phyloP scores from a whole-genome alignment of 2,797 vertebrate genomes.

The Xyrichtys novacula region DNA sequence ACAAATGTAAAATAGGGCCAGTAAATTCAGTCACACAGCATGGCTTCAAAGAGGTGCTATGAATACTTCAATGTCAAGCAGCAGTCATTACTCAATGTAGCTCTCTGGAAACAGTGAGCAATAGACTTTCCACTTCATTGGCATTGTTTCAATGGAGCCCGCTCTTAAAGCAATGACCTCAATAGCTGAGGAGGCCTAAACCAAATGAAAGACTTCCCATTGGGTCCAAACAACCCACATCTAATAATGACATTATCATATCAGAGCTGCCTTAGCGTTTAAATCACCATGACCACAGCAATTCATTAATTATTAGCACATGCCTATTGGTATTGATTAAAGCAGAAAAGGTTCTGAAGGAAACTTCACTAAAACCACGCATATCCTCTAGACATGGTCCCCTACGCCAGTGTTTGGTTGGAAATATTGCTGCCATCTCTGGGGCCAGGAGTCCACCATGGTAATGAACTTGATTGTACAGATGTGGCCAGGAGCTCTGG shows the following conservation, averaged over 20 bases:
- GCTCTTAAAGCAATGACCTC: conserved; percentile 58
- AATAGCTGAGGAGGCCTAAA: conserved; percentile 42
- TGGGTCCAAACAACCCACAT: conserved; percentile 65
- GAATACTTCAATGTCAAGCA: not conserved
- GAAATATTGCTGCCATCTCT: conserved; percentile 36
- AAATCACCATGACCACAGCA: conserved; percentile 53
- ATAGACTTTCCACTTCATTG: conserved; percentile 7
- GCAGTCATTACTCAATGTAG: conserved; percentile 3
- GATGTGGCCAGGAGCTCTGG: conserved; percentile 58
- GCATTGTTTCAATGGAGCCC: conserved; percentile 22
- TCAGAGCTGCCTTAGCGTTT: conserved; percentile 45
- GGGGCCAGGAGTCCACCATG: conserved; percentile 52
- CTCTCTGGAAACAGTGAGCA: conserved; percentile 30
- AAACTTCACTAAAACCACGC: conserved; percentile 50
- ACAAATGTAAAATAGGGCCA: conserved; percentile 9
- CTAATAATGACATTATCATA: conserved; percentile 68
- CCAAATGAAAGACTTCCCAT: conserved; percentile 62
- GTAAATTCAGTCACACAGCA: conserved; percentile 15
- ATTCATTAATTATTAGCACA: conserved; percentile 70
- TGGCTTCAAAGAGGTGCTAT: not conserved
- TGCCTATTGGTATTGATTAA: conserved; percentile 52
- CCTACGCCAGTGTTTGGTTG: conserved; percentile 46
- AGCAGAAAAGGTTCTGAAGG: conserved; percentile 45
- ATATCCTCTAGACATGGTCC: conserved; percentile 48
- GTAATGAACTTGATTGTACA: conserved; percentile 56